Evolutionary conservation across 2,888 invertebrate genomes (phyloP).

Genomic region (Tipula lateralis): DNA sequence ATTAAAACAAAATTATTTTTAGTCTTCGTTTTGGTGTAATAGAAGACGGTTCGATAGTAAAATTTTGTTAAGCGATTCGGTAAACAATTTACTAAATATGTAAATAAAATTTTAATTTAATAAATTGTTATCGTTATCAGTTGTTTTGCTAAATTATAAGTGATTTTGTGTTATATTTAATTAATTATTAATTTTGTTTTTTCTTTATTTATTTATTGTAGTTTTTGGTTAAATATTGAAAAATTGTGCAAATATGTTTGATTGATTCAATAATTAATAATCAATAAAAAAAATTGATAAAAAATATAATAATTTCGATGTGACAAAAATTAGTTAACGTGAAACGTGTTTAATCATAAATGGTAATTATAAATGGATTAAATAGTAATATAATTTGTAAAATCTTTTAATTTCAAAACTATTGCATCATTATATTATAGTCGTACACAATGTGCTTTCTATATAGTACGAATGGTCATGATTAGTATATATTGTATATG

Average conservation of each 20-base stretch:
- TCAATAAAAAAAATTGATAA: not conserved
- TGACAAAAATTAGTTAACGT: not conserved
- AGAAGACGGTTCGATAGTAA: not conserved
- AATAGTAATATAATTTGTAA: too few species aligned
- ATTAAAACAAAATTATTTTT: not conserved
- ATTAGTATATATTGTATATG: too few species aligned
- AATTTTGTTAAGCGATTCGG: not conserved
- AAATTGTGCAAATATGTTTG: not conserved
- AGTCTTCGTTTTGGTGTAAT: conserved; percentile 4
- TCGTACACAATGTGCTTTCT: not conserved
- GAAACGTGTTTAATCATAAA: not conserved
- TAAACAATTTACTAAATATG: not conserved
- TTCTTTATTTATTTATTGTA: too few species aligned
- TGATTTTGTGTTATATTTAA: too few species aligned
- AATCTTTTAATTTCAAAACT: not conserved
- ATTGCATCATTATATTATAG: not conserved
- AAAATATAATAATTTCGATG: not conserved
- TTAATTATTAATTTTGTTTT: too few species aligned
- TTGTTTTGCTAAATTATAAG: too few species aligned
- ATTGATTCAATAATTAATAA: not conserved
- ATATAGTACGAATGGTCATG: too few species aligned
- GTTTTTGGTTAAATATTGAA: not conserved
- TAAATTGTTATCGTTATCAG: too few species aligned
- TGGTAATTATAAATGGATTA: not conserved
- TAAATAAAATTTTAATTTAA: not conserved